Conservation (phyloP, 2,888 invertebrate species). For the Azorinus chamasolen region DNA sequence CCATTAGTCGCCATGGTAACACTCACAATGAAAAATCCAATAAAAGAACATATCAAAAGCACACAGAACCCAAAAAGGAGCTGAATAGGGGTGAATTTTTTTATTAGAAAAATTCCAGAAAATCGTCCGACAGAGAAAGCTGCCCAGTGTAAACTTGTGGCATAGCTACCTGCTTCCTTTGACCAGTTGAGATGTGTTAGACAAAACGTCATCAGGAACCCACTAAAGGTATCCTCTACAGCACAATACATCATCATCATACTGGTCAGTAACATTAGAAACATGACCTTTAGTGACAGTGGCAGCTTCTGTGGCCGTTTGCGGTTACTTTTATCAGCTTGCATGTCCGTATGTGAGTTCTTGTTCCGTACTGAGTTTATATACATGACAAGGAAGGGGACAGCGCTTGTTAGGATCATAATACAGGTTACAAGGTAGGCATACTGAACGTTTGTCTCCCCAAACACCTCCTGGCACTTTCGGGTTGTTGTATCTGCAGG, state of each 20-base stretch:
- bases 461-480: neutral
- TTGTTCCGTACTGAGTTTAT: constrained; percentile 23
- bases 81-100: constrained; percentile 80
- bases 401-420: constrained; percentile 46
- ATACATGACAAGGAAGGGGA: constrained; percentile 67
- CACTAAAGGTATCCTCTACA: constrained; percentile 66
- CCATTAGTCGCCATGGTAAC: constrained; percentile 28
- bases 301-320: constrained; percentile 57
- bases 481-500: too few relatives aligned
- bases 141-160: constrained; percentile 50
- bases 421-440: constrained; percentile 62
- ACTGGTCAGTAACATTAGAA: constrained; percentile 51
- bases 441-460: constrained; percentile 50
- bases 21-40: constrained; percentile 59
- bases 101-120: constrained; percentile 71
- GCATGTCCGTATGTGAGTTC: constrained; percentile 29
- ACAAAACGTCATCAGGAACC: constrained; percentile 57
- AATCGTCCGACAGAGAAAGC: constrained; percentile 54
- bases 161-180: constrained; percentile 45
- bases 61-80: constrained; percentile 81
- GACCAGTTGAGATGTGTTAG: constrained; percentile 45
- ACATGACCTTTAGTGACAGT: constrained; percentile 36
- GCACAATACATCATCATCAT: constrained; percentile 71
- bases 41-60: constrained; percentile 55
- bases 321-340: constrained; percentile 46